phyloP scores from a whole-genome alignment of 2,888 invertebrate species.

The Prostheceraeus crozeri region DNA sequence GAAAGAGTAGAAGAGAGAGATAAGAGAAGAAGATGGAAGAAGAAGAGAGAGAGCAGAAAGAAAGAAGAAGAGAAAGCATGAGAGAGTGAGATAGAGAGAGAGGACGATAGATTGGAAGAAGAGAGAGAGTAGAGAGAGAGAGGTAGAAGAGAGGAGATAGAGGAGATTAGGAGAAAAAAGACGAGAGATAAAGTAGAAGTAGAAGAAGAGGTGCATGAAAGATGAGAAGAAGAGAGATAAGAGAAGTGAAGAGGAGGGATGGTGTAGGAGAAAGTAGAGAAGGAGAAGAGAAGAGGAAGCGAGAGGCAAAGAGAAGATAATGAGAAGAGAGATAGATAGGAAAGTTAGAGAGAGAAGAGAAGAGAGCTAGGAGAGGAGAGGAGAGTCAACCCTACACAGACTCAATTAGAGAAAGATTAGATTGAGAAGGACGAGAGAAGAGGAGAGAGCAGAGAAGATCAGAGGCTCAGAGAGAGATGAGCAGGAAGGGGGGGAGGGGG shows the following conservation, averaged over 20 bases:
- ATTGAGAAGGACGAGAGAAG: no score
- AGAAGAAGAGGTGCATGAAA: background rate
- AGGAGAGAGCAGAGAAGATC: background rate
- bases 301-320: background rate
- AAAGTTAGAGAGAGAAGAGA: background rate
- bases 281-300: background rate
- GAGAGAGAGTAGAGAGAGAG: background rate
- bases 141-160: conserved; percentile 1
- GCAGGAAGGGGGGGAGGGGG: conserved; percentile 3
- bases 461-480: background rate
- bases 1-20: background rate
- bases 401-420: no score
- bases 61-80: background rate
- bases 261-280: background rate
- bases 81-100: background rate
- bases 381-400: no score
- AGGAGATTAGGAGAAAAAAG: background rate
- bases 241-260: background rate
- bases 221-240: background rate
- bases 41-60: background rate
- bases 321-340: background rate
- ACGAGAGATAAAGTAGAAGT: background rate
- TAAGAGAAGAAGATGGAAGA: no score
- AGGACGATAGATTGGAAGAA: background rate
- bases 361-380: background rate